phyloP scores from a whole-genome alignment of 2,113 vertebrate species.

The Oryzias celebensis region DNA sequence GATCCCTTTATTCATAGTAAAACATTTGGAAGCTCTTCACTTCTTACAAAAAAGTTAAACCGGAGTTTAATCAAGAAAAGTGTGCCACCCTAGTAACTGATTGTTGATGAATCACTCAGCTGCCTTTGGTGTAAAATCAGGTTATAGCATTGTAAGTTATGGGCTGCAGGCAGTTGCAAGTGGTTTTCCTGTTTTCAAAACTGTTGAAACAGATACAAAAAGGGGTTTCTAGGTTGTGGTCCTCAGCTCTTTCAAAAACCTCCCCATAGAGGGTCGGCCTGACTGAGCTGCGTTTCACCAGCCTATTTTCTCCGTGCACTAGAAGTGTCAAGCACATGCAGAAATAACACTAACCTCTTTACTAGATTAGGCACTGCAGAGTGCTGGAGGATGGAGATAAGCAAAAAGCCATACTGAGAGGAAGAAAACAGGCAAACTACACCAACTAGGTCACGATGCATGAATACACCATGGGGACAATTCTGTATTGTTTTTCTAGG shows the following conservation, averaged over 20 bases:
- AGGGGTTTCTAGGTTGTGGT: slow-evolving; percentile 82
- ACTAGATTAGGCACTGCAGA: slow-evolving; percentile 49
- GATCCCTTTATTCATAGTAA: slow-evolving; percentile 27
- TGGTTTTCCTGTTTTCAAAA: slow-evolving; percentile 81
- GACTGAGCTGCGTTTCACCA: slow-evolving; percentile 42
- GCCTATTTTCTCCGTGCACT: slow-evolving; percentile 52
- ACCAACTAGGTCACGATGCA: slow-evolving; percentile 78
- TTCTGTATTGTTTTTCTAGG: slow-evolving; percentile 73
- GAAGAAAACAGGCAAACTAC: slow-evolving; percentile 66
- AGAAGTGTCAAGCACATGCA: slow-evolving; percentile 60
- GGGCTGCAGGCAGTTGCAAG: slow-evolving; percentile 68
- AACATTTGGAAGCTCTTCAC: slow-evolving; percentile 25
- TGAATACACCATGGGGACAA: slow-evolving; percentile 50
- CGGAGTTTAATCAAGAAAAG: slow-evolving; percentile 46
- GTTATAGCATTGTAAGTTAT: slow-evolving; percentile 62
- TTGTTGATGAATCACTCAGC: slow-evolving; percentile 48
- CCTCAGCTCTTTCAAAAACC: slow-evolving; percentile 37
- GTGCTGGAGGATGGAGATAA: slow-evolving; percentile 54
- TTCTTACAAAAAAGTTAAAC: slow-evolving; percentile 27
- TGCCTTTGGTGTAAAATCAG: slow-evolving; percentile 62
- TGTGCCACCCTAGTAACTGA: slow-evolving; percentile 53
- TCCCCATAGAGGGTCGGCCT: slow-evolving; percentile 46
- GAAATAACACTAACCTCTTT: slow-evolving; percentile 62
- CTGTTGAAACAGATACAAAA: slow-evolving; percentile 57
- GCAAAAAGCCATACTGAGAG: slow-evolving; percentile 51